Evolutionary conservation across 2,113 vertebrate species (phyloP).

Genomic region (Rhegmatorhina hoffmannsi): DNA sequence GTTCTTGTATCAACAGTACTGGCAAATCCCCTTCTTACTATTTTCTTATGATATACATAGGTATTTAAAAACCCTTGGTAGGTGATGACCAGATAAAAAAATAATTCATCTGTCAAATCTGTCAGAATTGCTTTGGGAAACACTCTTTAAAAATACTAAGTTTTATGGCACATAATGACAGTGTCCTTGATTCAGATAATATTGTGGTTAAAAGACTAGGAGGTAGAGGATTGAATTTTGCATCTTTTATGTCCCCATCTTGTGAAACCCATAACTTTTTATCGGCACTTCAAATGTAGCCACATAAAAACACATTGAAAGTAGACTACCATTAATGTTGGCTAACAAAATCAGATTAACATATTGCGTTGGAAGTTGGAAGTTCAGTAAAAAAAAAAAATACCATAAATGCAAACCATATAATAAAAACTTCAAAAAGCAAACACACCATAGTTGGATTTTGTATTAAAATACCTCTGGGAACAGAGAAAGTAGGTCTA

Average conservation of each 20-base stretch:
- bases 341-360: background rate
- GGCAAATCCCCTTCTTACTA: background rate
- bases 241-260: conserved; percentile 39
- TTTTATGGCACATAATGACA: background rate
- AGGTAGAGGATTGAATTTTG: conserved; percentile 30
- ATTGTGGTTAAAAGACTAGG: conserved; percentile 10
- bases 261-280: conserved; percentile 39
- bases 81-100: background rate
- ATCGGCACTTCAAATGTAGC: background rate
- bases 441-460: background rate
- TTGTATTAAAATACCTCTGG: background rate
- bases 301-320: conserved; percentile 45
- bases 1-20: background rate
- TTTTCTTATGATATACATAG: background rate
- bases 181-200: conserved; percentile 25
- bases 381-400: background rate
- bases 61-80: background rate
- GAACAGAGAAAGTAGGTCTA: background rate
- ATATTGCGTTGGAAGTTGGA: background rate
- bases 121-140: conserved; percentile 8
- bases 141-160: background rate
- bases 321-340: background rate
- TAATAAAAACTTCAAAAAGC: background rate
- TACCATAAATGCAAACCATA: background rate
- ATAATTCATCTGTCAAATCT: background rate